Evolutionary conservation across 2,888 invertebrate genomes (phyloP).

Genomic region (Euzetes globulus): DNA sequence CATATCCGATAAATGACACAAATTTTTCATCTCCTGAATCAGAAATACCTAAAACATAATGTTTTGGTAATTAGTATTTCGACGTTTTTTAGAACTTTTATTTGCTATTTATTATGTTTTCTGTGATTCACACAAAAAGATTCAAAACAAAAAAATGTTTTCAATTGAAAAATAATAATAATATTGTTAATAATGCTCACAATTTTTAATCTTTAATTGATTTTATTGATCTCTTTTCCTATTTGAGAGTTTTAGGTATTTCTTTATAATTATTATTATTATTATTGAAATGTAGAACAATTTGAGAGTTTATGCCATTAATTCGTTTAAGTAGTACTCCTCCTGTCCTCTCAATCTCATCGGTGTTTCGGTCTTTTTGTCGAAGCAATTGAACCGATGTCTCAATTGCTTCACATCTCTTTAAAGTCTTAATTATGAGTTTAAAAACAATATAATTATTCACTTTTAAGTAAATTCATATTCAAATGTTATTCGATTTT

Average conservation of each 20-base stretch:
- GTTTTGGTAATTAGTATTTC: conserved; percentile 15
- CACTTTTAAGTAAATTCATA: not conserved
- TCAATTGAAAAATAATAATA: not conserved
- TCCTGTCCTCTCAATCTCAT: not conserved
- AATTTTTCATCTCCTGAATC: not conserved
- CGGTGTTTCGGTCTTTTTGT: not conserved
- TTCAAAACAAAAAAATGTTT: not conserved
- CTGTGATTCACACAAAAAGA: conserved; percentile 2
- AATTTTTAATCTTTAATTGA: conserved; percentile 20
- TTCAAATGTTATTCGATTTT: not conserved
- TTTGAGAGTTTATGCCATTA: no score
- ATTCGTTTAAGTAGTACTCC: no score
- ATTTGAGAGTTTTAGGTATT: conserved; percentile 15
- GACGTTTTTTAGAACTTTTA: conserved; percentile 16
- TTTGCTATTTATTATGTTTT: conserved; percentile 26
- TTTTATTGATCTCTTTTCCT: conserved; percentile 24
- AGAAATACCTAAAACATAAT: conserved; percentile 15
- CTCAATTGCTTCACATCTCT: no score
- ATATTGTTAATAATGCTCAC: conserved; percentile 12
- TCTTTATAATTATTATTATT: not conserved
- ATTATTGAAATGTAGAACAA: no score
- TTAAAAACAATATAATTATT: not conserved
- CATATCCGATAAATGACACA: not conserved
- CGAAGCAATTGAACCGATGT: not conserved
- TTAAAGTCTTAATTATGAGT: no score